Evolutionary conservation across 2,113 vertebrate genomes (phyloP).

Genomic region (Hymenochirus boettgeri): DNA sequence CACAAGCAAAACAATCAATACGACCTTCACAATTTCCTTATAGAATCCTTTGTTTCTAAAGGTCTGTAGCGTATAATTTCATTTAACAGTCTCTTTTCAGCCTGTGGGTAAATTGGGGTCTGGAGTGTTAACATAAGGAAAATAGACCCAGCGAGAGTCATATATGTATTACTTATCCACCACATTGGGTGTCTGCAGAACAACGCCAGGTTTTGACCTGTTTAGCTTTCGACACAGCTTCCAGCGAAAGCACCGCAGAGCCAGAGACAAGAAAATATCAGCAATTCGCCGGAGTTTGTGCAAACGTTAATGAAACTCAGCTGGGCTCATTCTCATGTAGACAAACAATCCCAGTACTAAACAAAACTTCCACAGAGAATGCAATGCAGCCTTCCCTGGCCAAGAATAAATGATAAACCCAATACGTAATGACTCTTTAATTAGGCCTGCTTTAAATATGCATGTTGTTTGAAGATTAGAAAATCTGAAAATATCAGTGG

Average conservation of each 20-base stretch:
- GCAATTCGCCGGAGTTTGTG: slow-evolving; percentile 11
- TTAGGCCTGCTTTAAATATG: slow-evolving; percentile 19
- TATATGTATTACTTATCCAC: slow-evolving; percentile 28
- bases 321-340: slow-evolving; percentile 26
- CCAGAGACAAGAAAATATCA: slow-evolving; percentile 23
- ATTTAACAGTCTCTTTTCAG: slow-evolving; percentile 13
- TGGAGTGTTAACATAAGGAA: slow-evolving; percentile 13
- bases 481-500: slow-evolving; percentile 5
- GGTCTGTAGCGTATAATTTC: slow-evolving; percentile 25
- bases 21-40: slow-evolving; percentile 16
- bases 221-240: slow-evolving; percentile 18
- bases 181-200: slow-evolving; percentile 26
- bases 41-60: neutral
- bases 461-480: neutral
- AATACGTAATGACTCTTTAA: slow-evolving; percentile 22
- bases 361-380: neutral
- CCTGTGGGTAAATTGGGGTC: slow-evolving; percentile 19
- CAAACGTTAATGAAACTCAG: slow-evolving; percentile 39
- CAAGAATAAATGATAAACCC: slow-evolving; percentile 6
- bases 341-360: slow-evolving; percentile 1
- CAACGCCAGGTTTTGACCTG: slow-evolving; percentile 4
- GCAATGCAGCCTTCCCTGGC: neutral
- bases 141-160: slow-evolving; percentile 27
- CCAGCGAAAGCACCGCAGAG: slow-evolving; percentile 6
- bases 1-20: neutral